A percentile compares a stretch with the other conserved stretches of the same genome.
These are phyloP conservation scores for Nematostella vectensis DNA, from an alignment of 92 coral and sea anemone genomes.

Conservation along the genomic window DNA sequence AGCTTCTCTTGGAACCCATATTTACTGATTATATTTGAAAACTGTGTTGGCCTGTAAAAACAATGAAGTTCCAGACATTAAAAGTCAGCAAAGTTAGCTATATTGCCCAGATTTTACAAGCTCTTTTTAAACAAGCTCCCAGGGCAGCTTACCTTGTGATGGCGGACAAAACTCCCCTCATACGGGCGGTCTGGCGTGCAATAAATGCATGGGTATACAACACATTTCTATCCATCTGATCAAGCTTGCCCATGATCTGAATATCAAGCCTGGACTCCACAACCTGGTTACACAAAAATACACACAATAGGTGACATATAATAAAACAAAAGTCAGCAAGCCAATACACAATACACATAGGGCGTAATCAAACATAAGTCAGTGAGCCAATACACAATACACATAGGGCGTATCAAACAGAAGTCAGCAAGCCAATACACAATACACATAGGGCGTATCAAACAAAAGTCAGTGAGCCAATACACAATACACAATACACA, in stretches of 20 bases:
- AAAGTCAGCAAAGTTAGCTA: no score
- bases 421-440: no score
- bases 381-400: no score
- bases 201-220: conserved; percentile 92
- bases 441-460: no score
- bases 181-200: conserved; percentile 86
- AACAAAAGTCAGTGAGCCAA: no score
- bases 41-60: conserved; percentile 72
- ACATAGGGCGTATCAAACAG: no score
- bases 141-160: conserved; percentile 51
- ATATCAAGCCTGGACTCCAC: conserved; percentile 77
- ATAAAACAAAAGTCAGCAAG: no score
- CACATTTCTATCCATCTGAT: conserved; percentile 92
- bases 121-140: not conserved
- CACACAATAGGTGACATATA: not conserved
- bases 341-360: no score
- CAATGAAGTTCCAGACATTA: no score
- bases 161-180: conserved; percentile 91
- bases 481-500: no score
- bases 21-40: conserved; percentile 63
- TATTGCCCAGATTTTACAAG: not conserved
- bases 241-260: conserved; percentile 80
- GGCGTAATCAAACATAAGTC: no score
- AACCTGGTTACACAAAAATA: conserved; percentile 25
- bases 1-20: conserved; percentile 91